These are phyloP conservation scores for Prunella strophiata DNA, from an alignment of 2,797 vertebrate genomes.

Conservation along the genomic window DNA sequence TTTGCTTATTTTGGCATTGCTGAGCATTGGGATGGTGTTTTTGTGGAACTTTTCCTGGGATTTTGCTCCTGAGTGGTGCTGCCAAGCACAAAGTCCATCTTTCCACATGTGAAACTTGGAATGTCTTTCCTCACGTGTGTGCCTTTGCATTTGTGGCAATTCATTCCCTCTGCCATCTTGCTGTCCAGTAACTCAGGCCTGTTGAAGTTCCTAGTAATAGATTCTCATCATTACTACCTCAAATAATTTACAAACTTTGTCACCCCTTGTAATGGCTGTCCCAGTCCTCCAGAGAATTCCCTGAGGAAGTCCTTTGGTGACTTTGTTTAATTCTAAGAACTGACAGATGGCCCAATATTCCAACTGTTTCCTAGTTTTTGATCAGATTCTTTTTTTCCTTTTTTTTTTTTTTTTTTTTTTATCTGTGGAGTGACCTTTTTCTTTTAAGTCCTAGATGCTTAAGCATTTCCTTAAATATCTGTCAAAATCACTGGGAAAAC, in stretches of 20 bases:
- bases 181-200: neutral
- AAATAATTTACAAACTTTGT: neutral
- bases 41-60: neutral
- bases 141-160: neutral
- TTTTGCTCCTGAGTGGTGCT: neutral
- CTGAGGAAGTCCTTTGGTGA: neutral
- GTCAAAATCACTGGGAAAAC: neutral
- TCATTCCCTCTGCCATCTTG: neutral
- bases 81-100: neutral
- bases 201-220: neutral
- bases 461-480: neutral
- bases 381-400: neutral
- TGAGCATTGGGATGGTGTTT: neutral
- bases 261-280: neutral
- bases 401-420: neutral
- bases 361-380: neutral
- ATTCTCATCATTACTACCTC: neutral
- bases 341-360: neutral
- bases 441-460: neutral
- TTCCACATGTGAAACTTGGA: neutral
- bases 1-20: neutral
- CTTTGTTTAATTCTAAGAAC: neutral
- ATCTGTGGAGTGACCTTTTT: fast-evolving
- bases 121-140: fast-evolving
- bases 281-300: neutral